These are phyloP conservation scores for Probosciger aterrimus DNA, from an alignment of 2,113 vertebrate species.

Conservation along the genomic window DNA sequence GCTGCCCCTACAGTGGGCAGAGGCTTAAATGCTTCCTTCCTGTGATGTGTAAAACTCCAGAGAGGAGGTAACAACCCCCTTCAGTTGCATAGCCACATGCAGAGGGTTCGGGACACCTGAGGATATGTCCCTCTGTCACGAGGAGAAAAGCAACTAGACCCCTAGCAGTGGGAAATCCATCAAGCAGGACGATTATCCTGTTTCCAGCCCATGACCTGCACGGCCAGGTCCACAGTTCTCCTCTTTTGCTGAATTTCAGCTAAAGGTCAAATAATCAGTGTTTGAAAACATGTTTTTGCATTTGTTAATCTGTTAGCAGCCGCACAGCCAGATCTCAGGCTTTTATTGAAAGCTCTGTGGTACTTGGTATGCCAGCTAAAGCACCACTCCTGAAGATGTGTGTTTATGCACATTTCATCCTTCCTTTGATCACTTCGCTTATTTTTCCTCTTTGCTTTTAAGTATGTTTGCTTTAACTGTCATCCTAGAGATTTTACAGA, in stretches of 20 bases:
- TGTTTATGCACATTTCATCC: neutral
- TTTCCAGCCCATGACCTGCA: neutral
- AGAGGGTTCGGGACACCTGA: neutral
- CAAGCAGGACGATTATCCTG: neutral
- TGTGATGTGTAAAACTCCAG: fast-evolving
- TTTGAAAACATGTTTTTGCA: neutral
- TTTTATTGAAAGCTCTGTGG: neutral
- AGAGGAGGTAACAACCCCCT: neutral
- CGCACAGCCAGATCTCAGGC: neutral
- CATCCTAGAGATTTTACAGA: neutral
- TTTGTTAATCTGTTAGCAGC: neutral
- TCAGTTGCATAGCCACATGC: neutral
- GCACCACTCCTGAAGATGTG: neutral
- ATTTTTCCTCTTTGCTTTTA: neutral
- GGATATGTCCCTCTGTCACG: neutral
- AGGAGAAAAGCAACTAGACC: neutral
- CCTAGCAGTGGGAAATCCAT: neutral
- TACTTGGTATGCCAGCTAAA: neutral
- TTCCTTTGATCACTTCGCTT: neutral
- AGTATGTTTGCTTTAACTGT: neutral
- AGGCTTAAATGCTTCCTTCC: neutral
- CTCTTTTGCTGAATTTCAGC: neutral
- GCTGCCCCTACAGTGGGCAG: neutral
- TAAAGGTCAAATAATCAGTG: neutral
- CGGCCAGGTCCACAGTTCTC: neutral